Percentiles rank a stretch among this genome's conserved stretches.
Conservation (phyloP, 2,113 vertebrate genomes). For the Orycteropus afer region DNA sequence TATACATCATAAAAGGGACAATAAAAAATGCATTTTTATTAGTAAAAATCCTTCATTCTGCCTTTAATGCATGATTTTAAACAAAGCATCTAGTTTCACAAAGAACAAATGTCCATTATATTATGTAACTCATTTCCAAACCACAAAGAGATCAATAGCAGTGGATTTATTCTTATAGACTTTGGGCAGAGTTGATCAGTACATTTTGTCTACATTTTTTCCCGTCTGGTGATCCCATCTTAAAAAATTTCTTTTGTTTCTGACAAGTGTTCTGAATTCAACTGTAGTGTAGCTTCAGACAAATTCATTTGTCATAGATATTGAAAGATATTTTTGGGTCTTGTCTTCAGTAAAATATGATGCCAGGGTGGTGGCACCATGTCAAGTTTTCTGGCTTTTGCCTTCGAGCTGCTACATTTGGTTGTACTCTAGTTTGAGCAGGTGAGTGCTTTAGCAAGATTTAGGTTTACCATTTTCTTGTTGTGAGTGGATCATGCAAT, state of each 20-base stretch:
- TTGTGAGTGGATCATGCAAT: conserved; percentile 73
- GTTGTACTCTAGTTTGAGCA: conserved; percentile 66
- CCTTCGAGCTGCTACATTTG: conserved; percentile 58
- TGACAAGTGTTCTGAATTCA: conserved; percentile 73
- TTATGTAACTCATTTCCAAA: conserved; percentile 46
- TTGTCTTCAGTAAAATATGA: conserved; percentile 52
- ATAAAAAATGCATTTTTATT: conserved; percentile 31
- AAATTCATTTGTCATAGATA: conserved; percentile 56
- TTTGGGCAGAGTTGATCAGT: conserved; percentile 27
- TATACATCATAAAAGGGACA: background rate
- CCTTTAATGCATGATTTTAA: conserved; percentile 26
- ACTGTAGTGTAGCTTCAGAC: conserved; percentile 66
- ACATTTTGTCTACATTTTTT: background rate
- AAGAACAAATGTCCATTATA: background rate
- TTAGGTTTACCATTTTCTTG: background rate
- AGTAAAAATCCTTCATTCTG: conserved; percentile 1
- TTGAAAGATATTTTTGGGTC: conserved; percentile 40
- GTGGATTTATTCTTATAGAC: conserved; percentile 60
- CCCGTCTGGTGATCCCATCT: background rate
- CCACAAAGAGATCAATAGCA: conserved; percentile 40
- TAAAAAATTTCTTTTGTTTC: conserved; percentile 38
- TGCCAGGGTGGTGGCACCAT: background rate
- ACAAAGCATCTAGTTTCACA: conserved; percentile 37
- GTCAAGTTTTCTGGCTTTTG: conserved; percentile 59
- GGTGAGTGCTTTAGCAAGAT: conserved; percentile 66